Evolutionary conservation across 2,888 invertebrate species (phyloP).

Genomic region (Drosophila borborema): DNA sequence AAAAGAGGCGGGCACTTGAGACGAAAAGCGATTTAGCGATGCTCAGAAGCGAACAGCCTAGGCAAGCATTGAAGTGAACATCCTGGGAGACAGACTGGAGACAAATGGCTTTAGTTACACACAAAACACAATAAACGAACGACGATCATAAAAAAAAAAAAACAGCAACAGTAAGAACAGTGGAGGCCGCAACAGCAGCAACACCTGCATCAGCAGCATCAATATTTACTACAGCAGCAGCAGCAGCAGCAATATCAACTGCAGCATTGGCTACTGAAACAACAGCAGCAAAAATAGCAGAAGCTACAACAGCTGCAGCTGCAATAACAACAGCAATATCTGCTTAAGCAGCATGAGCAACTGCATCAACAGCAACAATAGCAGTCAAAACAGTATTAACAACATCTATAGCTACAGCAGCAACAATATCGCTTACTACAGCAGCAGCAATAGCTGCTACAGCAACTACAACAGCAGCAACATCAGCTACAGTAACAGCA

Average conservation of each 20-base stretch:
- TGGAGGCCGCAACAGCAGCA: neutral
- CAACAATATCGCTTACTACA: too few species aligned
- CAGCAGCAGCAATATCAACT: neutral
- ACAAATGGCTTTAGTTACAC: constrained; percentile 47
- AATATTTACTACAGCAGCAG: neutral
- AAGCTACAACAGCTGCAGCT: neutral
- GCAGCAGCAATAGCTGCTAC: neutral
- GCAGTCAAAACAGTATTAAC: too few species aligned
- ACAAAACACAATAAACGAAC: constrained; percentile 25
- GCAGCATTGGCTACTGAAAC: neutral
- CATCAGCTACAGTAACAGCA: neutral
- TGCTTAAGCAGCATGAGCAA: too few species aligned
- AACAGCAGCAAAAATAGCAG: neutral
- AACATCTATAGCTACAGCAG: neutral
- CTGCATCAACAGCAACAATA: too few species aligned
- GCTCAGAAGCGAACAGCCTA: constrained; percentile 22
- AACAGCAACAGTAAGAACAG: neutral
- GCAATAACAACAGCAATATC: neutral
- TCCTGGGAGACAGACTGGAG: constrained; percentile 63
- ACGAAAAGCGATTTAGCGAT: constrained; percentile 53
- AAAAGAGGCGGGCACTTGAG: constrained; percentile 52
- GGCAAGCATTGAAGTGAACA: constrained; percentile 59
- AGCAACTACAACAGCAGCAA: neutral
- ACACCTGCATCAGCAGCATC: neutral
- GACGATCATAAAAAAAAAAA: constrained; percentile 21